Evolutionary conservation across 92 coral and sea anemone species (phyloP).

Genomic region (Galaxea fascicularis): DNA sequence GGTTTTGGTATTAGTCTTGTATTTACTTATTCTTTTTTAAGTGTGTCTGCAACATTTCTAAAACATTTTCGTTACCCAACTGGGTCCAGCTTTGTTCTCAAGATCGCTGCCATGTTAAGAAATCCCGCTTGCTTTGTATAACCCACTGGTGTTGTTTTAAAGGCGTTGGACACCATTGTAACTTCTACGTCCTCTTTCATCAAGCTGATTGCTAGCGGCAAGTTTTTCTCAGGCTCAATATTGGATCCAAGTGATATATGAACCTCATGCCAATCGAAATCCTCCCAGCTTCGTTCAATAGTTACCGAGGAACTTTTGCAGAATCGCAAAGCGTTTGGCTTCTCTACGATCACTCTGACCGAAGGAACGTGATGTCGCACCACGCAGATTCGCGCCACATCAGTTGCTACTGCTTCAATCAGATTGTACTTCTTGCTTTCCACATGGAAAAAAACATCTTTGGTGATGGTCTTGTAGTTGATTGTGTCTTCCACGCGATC

Average conservation of each 20-base stretch:
- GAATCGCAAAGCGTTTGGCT: slow-evolving; percentile 71
- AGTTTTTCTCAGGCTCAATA: slow-evolving; percentile 56
- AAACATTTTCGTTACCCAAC: slow-evolving; percentile 51
- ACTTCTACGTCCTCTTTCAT: slow-evolving; percentile 40
- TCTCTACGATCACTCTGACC: slow-evolving; percentile 67
- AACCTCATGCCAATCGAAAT: slow-evolving; percentile 59
- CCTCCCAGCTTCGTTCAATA: slow-evolving; percentile 67
- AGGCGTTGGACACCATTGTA: slow-evolving; percentile 63
- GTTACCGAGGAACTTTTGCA: slow-evolving; percentile 62
- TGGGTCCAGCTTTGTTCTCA: slow-evolving; percentile 66
- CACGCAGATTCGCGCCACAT: slow-evolving; percentile 81
- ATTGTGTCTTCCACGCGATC: slow-evolving; percentile 68
- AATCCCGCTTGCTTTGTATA: slow-evolving; percentile 59
- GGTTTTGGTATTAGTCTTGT: too few relatives aligned
- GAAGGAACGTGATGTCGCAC: slow-evolving; percentile 55
- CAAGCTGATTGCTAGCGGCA: slow-evolving; percentile 58
- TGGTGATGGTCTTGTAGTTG: slow-evolving; percentile 58
- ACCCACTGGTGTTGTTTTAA: slow-evolving; percentile 67
- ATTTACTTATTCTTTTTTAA: too few relatives aligned
- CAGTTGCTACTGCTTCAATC: slow-evolving; percentile 80
- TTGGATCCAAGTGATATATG: slow-evolving; percentile 80
- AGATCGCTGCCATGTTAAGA: slow-evolving; percentile 70
- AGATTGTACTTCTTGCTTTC: slow-evolving; percentile 74
- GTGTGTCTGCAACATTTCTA: neutral
- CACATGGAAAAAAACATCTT: slow-evolving; percentile 69